Evolutionary conservation across 2,888 invertebrate species (phyloP).

Genomic region (Leucania comma): DNA sequence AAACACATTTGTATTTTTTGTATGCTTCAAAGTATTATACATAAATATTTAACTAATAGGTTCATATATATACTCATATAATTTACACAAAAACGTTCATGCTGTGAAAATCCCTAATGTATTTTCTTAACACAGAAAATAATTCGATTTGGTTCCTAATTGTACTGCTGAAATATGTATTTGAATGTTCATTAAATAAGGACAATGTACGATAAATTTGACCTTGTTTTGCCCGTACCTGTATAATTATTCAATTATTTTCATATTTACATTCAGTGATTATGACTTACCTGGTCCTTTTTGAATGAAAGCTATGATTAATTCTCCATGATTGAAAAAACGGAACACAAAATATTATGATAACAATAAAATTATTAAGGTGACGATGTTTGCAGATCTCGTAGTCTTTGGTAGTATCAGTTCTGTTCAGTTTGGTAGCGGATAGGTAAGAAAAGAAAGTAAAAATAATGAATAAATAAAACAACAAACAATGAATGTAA

Average conservation of each 20-base stretch:
- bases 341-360: slow-evolving; percentile 14
- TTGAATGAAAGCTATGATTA: slow-evolving; percentile 65
- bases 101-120: neutral
- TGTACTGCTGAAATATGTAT: slow-evolving; percentile 33
- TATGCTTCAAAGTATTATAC: too few relatives aligned
- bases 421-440: slow-evolving; percentile 24
- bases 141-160: neutral
- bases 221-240: slow-evolving; percentile 16
- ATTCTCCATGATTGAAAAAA: slow-evolving; percentile 71
- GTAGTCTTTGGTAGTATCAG: slow-evolving; percentile 23
- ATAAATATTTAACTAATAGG: slow-evolving; percentile 10
- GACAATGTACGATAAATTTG: slow-evolving; percentile 48
- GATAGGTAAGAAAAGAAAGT: slow-evolving; percentile 1
- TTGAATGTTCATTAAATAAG: slow-evolving; percentile 46
- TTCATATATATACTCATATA: too few relatives aligned
- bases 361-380: slow-evolving; percentile 20
- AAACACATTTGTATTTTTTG: too few relatives aligned
- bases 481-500: neutral
- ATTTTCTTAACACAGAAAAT: neutral
- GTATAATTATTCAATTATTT: slow-evolving; percentile 27
- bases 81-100: too few relatives aligned
- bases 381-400: slow-evolving; percentile 66
- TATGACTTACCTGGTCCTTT: slow-evolving; percentile 70
- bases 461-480: neutral
- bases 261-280: slow-evolving; percentile 37